Conservation (phyloP, 2,888 invertebrate species). For the Prostheceraeus crozeri region DNA sequence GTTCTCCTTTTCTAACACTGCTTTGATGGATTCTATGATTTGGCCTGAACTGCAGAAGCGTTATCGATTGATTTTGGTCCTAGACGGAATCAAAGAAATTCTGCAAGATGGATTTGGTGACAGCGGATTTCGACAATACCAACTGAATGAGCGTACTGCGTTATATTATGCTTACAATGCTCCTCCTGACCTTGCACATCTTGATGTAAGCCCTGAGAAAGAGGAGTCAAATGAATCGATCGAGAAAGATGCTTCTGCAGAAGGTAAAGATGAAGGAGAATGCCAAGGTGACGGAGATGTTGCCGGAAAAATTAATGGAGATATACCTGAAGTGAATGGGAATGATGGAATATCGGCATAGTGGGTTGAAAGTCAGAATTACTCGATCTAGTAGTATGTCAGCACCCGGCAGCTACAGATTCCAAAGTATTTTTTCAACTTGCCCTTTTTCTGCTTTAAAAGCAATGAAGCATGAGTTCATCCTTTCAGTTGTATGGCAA, state of each 20-base stretch:
- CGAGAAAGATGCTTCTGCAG: no score
- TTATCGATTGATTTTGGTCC: slow-evolving; percentile 28
- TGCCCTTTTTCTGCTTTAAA: no score
- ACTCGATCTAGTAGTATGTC: neutral
- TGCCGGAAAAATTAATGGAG: no score
- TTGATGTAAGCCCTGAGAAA: no score
- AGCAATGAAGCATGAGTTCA: no score
- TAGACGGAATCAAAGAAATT: slow-evolving; percentile 36
- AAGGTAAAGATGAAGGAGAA: no score
- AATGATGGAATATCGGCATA: no score
- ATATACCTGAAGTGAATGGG: no score
- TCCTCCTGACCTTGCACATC: slow-evolving; percentile 1
- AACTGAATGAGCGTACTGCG: slow-evolving; percentile 11
- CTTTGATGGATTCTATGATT: slow-evolving; percentile 32
- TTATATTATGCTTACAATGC: slow-evolving; percentile 18
- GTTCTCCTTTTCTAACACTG: slow-evolving; percentile 35
- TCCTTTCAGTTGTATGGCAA: no score
- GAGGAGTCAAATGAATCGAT: no score
- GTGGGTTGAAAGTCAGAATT: neutral
- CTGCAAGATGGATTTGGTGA: slow-evolving; percentile 22
- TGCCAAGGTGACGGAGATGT: no score
- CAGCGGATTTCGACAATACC: neutral
- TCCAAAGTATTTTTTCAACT: neutral
- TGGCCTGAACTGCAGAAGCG: slow-evolving; percentile 28
- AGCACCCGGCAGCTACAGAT: neutral